Evolutionary conservation across 1,140 invertebrate genomes (phyloP), one percentile per base, ranked within the genome.

Genomic region (Cephus cinctus): DNA sequence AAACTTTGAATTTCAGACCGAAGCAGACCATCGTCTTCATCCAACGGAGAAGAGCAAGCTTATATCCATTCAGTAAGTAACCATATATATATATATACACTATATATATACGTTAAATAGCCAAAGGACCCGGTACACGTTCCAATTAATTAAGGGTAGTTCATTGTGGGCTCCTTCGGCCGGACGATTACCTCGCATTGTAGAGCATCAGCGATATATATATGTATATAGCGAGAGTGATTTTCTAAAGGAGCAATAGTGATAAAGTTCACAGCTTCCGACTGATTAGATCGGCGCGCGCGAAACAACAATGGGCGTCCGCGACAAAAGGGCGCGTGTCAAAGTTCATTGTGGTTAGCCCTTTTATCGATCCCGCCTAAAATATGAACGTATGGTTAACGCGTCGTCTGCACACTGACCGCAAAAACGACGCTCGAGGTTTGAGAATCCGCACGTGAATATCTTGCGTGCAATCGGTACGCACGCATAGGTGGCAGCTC

Each of bases 341-440:
- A 35, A 15, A 22, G 16, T 22, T 34, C 39, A 42, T 54, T 42
- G 36, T 43, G 45, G 43, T 42, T 46, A 36, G 19, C 30, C 40
- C 45, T 35, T 40, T 27, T 46, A 30, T 39, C 40, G 16, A 16
- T 40, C 19, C 41, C 21, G 27, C 48, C 51, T 53, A 35, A 53
- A 48, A 53, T 48, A 53, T 53, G 44, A 52, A 50, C 42, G 48
- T 39, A 43, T n/a, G n/a, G n/a, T n/a, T n/a, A n/a, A n/a, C n/a
- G n/a, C n/a, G n/a, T n/a, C n/a, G n/a, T n/a, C n/a, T n/a, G n/a
- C n/a, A n/a, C n/a, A n/a, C n/a, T n/a, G n/a, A n/a, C n/a, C n/a
- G n/a, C n/a, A n/a, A n/a, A n/a, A n/a, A 5, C 21, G 18, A 8
- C 32, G 32, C 5, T 16, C n/a, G 12, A 35, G 16, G 32, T 14